Conservation (phyloP, 2,888 invertebrate genomes). For the Agriopis leucophaearia region DNA sequence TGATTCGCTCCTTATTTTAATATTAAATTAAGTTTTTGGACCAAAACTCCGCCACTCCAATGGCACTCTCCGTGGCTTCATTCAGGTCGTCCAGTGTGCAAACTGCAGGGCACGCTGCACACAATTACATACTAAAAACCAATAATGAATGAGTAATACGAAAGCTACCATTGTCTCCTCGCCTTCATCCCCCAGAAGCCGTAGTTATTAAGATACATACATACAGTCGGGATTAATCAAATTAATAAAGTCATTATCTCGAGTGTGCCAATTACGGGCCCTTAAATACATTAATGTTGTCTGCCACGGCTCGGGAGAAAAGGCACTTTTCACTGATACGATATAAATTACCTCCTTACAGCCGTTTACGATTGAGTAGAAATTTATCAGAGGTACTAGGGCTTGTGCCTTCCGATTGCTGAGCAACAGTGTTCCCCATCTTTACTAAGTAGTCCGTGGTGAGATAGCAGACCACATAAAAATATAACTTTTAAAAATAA, state of each 20-base stretch:
- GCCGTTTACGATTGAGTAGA: not conserved
- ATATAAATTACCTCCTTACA: conserved; percentile 33
- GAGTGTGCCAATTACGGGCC: conserved; percentile 51
- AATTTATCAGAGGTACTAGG: not conserved
- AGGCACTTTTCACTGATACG: conserved; percentile 36
- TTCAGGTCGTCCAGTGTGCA: no score
- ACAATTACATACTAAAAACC: no score
- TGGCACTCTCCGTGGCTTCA: no score
- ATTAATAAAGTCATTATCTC: conserved; percentile 66
- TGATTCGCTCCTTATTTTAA: no score
- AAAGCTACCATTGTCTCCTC: conserved; percentile 11
- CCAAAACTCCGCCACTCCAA: no score
- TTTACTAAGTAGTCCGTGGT: no score
- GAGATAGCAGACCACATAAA: no score
- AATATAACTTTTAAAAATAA: no score
- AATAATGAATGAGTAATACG: no score
- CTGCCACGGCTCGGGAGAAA: conserved; percentile 11
- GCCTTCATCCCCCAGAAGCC: conserved; percentile 21
- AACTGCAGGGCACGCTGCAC: no score
- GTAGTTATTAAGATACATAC: conserved; percentile 50
- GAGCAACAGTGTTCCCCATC: not conserved
- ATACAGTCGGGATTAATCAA: conserved; percentile 58
- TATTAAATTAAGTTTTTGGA: no score
- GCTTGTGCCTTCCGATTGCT: not conserved
- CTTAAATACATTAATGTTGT: conserved; percentile 25